Conservation (phyloP, 2,888 invertebrate genomes). For the Oithona nana region DNA sequence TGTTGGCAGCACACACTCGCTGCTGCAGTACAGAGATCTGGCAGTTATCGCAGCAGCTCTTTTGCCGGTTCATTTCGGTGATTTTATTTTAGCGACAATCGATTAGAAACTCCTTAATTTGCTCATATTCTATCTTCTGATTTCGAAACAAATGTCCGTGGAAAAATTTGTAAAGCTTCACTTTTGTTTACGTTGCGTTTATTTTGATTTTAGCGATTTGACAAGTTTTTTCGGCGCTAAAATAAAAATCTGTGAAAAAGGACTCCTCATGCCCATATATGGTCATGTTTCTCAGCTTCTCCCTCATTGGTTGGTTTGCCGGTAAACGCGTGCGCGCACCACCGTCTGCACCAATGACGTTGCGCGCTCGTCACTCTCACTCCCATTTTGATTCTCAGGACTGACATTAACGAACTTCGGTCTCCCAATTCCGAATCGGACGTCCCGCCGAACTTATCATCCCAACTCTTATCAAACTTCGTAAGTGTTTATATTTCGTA, state of each 20-base stretch:
- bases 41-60: too few relatives aligned
- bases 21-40: too few relatives aligned
- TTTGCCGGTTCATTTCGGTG: neutral
- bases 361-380: neutral
- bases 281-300: constrained; percentile 8
- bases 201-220: neutral
- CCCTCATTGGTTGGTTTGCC: constrained; percentile 1
- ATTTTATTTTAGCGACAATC: neutral
- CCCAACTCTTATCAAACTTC: neutral
- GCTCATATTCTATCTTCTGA: too few relatives aligned
- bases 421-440: neutral
- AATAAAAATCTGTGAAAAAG: neutral
- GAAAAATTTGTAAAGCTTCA: too few relatives aligned
- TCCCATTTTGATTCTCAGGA: neutral
- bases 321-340: neutral
- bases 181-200: too few relatives aligned
- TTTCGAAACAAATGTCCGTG: neutral
- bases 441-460: neutral
- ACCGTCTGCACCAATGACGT: neutral
- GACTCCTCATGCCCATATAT: constrained; percentile 1
- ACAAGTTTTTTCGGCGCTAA: too few relatives aligned
- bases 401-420: neutral
- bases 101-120: neutral
- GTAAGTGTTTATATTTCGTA: too few relatives aligned
- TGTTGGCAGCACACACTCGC: too few relatives aligned